Conservation (phyloP, 2,113 vertebrate genomes). For the Pseudopodoces humilis region DNA sequence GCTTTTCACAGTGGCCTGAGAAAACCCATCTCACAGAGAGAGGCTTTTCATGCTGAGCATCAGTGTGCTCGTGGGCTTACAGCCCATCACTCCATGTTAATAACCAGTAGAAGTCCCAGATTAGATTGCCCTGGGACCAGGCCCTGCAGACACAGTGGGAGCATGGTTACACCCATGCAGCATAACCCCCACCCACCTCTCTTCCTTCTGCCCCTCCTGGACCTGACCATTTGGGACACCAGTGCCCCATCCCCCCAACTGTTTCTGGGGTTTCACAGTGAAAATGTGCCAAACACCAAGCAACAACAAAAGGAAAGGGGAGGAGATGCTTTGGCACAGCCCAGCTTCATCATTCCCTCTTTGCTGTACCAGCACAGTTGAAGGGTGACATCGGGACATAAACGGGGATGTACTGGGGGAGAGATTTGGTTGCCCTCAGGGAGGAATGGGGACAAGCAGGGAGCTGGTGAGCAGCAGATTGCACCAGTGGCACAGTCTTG, state of each 20-base stretch:
- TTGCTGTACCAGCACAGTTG: neutral
- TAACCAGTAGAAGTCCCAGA: neutral
- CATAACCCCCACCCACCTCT: neutral
- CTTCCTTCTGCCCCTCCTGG: neutral
- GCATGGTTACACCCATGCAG: neutral
- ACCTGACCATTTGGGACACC: neutral
- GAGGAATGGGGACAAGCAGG: rapidly evolving
- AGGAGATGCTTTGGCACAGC: neutral
- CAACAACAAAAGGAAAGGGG: neutral
- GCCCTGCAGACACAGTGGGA: neutral
- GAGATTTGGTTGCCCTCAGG: neutral
- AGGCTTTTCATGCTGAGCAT: neutral
- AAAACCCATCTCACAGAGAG: conserved; percentile 19
- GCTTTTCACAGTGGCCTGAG: conserved; percentile 23
- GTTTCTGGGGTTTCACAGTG: neutral
- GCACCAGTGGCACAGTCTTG: neutral
- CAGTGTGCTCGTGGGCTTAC: neutral
- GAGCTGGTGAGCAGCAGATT: neutral
- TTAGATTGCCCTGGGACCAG: neutral
- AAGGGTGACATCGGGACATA: neutral
- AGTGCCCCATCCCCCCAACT: neutral
- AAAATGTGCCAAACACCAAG: neutral
- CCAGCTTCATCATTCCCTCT: neutral
- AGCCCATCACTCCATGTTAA: neutral
- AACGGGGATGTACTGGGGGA: neutral